phyloP scores from a whole-genome alignment of 2,888 invertebrate genomes.

The Leucophenga montana region DNA sequence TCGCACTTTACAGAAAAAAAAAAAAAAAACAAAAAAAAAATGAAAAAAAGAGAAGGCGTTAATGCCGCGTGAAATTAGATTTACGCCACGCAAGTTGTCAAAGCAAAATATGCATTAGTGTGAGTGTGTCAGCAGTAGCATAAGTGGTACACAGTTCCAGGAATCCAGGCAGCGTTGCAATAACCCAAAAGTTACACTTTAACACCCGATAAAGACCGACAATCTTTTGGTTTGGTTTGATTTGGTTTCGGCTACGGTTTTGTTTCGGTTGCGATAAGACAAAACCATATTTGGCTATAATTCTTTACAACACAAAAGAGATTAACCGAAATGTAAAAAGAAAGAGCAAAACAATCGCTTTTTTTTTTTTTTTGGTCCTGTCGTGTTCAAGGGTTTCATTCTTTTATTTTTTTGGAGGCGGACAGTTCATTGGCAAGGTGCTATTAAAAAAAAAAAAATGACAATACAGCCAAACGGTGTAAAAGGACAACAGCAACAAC shows the following conservation, averaged over 20 bases:
- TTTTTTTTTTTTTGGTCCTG: neutral
- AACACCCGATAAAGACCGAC: conserved; percentile 56
- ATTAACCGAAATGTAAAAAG: conserved; percentile 52
- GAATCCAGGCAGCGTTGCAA: conserved; percentile 43
- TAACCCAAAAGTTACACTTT: conserved; percentile 64
- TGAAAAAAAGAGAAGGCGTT: conserved; percentile 56
- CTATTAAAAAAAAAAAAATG: conserved; percentile 66
- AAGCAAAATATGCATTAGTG: neutral
- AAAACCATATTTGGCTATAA: conserved; percentile 26
- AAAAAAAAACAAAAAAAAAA: neutral
- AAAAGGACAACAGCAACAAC: conserved; percentile 31
- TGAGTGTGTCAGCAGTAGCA: conserved; percentile 23
- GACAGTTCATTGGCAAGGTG: conserved; percentile 69
- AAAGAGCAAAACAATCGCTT: neutral
- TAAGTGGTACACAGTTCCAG: conserved; percentile 54
- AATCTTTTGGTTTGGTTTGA: neutral
- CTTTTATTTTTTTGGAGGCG: conserved; percentile 49
- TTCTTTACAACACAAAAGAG: conserved; percentile 52
- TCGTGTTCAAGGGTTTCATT: conserved; percentile 7
- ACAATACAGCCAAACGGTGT: conserved; percentile 53
- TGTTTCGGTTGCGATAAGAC: conserved; percentile 16
- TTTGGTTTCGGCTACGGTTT: too few species aligned
- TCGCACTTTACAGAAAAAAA: conserved; percentile 36
- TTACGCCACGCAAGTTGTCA: conserved; percentile 56
- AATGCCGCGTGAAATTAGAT: conserved; percentile 74